Conservation (phyloP, 1,140 invertebrate species). For the Leptopilina boulardi region DNA sequence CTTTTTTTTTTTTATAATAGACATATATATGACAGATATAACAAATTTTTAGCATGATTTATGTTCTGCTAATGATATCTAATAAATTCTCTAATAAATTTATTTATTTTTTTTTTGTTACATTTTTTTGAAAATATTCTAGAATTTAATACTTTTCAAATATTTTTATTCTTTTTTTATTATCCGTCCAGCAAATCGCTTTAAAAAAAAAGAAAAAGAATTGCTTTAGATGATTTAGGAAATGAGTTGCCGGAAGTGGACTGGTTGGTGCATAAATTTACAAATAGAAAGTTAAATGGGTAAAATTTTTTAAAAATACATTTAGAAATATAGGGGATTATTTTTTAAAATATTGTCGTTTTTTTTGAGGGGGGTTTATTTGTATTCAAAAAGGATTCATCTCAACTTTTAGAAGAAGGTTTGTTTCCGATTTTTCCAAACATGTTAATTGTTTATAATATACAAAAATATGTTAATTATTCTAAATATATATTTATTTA, state of each 20-base stretch:
- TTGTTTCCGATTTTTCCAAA: too few species aligned
- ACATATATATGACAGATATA: slow-evolving; percentile 41
- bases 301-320: too few species aligned
- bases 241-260: slow-evolving; percentile 26
- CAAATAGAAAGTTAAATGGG: neutral
- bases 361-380: too few species aligned
- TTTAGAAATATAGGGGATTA: too few species aligned
- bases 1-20: slow-evolving; percentile 22
- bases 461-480: too few species aligned
- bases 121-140: neutral
- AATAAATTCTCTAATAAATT: slow-evolving; percentile 15
- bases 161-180: neutral
- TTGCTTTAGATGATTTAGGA: too few species aligned
- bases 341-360: neutral
- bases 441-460: too few species aligned
- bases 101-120: slow-evolving; percentile 24
- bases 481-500: too few species aligned
- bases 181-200: neutral
- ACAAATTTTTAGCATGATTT: slow-evolving; percentile 56
- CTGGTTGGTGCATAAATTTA: neutral
- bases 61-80: slow-evolving; percentile 32
- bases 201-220: too few species aligned
- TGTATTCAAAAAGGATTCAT: neutral
- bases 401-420: neutral
- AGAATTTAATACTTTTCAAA: too few species aligned